Evolutionary conservation across 2,113 vertebrate species (phyloP), one percentile per base, ranked within the genome.

Genomic region (Gymnogyps californianus): DNA sequence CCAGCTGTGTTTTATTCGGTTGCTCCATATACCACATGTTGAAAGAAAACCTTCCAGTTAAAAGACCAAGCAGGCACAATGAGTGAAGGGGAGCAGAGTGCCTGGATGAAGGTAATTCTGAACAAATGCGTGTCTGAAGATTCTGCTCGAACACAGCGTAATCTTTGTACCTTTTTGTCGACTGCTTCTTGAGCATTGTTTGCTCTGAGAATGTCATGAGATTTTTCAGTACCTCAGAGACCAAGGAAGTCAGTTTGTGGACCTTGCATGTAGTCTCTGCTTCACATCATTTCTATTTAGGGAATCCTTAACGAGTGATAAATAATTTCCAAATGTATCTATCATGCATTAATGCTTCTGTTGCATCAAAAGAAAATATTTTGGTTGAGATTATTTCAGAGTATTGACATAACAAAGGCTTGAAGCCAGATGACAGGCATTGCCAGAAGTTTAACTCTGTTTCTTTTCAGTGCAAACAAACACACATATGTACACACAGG

Each of bases 311-410:
- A 67, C 2, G 51, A 84, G 58, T 52, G n/a, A 92, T 90, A 94
- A 93, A 91, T 91, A 83, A 88, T 93, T 96, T 96, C 70, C 78
- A 91, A 93, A 95, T 96, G 86, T 74, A 54, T 82, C 49, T 81
- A 74, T 79, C 61, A 54, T 89, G 52, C 57, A 71, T 87, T 96
- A 87, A 96, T 87, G 38, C 85, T 94, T 91, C 91, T 95, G 54
- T 55, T 96, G 79, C 70, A 93, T 91, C 94, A 94, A 96, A 96
- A 96, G 70, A 94, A 97, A 98, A 70, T 89, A 70, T 93, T 97
- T 94, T 91, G 5, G 49, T 97, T 87, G 91, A 93, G 80, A 87
- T 84, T 66, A 67, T 92, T 96, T 94, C 64, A 51, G 78, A 83
- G 38, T 51, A 84, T 59, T 78, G 72, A 49, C 92, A 61, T 62